phyloP scores from a whole-genome alignment of 2,888 invertebrate genomes.

The Neoitamus cyanurus region DNA sequence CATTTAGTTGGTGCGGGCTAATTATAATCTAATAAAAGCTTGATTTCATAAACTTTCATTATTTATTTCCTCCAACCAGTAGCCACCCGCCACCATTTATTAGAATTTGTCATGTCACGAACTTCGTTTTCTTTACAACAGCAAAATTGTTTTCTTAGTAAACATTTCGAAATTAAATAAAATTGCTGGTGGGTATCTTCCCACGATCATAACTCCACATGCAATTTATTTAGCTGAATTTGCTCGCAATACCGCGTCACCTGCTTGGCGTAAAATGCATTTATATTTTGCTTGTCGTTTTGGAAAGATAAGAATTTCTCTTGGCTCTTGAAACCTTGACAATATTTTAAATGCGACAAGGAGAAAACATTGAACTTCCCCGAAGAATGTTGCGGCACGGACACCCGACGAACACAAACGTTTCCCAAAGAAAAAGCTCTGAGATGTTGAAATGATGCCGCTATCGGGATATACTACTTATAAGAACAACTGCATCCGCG shows the following conservation, averaged over 20 bases:
- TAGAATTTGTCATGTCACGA: background rate
- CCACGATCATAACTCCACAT: background rate
- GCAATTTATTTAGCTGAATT: background rate
- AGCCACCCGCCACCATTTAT: too few relatives aligned
- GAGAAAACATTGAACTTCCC: background rate
- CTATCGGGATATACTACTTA: background rate
- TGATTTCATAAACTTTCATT: too few relatives aligned
- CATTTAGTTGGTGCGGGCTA: too few relatives aligned
- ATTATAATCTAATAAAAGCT: too few relatives aligned
- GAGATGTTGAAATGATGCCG: background rate
- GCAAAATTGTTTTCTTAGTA: background rate
- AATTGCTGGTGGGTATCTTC: background rate
- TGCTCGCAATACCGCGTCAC: background rate
- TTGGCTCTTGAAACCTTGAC: background rate
- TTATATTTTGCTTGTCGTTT: background rate
- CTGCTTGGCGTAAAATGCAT: background rate
- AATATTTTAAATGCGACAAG: background rate
- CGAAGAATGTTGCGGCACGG: background rate
- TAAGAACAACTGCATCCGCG: background rate
- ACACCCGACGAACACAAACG: background rate
- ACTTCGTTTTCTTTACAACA: background rate
- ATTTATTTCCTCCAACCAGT: too few relatives aligned
- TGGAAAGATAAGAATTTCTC: background rate
- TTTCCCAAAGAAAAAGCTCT: background rate
- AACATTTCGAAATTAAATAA: background rate